Conservation (phyloP, 64 coral and sea anemone species). For the Exaiptasia diaphana region DNA sequence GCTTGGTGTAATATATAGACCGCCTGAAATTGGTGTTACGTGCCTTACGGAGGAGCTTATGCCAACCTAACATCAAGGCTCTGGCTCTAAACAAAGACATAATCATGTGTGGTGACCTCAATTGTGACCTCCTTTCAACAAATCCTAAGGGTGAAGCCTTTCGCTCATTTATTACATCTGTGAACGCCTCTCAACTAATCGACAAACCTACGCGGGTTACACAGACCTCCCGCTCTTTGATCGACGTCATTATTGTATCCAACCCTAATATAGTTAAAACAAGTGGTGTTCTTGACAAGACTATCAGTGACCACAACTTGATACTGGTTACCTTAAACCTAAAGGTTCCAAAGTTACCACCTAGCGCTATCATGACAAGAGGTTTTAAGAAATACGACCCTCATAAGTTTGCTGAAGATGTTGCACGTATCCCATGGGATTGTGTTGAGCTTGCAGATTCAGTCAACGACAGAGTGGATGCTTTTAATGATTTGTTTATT, state of each 20-base stretch:
- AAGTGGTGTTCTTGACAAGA: not conserved
- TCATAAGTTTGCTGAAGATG: not conserved
- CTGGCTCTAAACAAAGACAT: not conserved
- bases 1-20: not conserved
- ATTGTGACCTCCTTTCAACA: not conserved
- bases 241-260: constrained; percentile 36
- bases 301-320: constrained; percentile 49
- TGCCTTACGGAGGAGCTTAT: constrained; percentile 14
- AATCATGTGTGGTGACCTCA: constrained; percentile 19
- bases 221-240: not conserved
- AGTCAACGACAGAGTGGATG: not conserved
- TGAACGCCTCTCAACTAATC: constrained; percentile 37
- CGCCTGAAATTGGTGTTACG: not conserved
- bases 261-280: not conserved
- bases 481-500: not conserved
- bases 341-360: constrained; percentile 26
- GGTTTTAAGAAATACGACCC: constrained; percentile 30
- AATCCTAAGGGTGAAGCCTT: constrained; percentile 1
- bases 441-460: not conserved
- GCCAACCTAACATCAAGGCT: constrained; percentile 42
- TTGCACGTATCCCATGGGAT: constrained; percentile 4
- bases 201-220: constrained; percentile 32
- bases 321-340: constrained; percentile 15
- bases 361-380: not conserved
- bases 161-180: not conserved